A percentile compares a stretch with the other conserved stretches of the same genome.
Evolutionary conservation across 1,140 invertebrate species (phyloP).

Genomic region (Magallana ariakensis): DNA sequence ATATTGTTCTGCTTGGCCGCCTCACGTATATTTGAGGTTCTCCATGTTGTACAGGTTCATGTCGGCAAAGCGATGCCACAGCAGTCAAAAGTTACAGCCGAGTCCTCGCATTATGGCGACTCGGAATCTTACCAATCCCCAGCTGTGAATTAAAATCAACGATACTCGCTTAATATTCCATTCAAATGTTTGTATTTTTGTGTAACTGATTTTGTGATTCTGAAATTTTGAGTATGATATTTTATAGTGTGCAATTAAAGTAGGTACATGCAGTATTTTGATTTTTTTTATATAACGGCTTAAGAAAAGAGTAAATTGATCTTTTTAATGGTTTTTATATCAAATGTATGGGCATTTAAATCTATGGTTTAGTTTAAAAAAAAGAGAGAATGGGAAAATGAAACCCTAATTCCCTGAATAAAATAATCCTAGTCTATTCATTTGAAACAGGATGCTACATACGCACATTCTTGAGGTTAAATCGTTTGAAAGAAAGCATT

Average conservation of each 20-base stretch:
- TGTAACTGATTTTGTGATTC: neutral
- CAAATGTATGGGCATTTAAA: neutral
- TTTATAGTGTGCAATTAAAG: neutral
- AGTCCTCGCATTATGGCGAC: neutral
- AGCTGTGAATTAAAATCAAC: neutral
- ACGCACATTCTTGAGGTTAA: neutral
- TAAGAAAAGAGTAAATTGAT: neutral
- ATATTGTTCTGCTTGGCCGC: conserved; percentile 3
- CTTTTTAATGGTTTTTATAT: conserved; percentile 7
- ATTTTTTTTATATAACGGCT: neutral
- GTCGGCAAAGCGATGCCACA: neutral
- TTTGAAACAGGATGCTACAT: neutral
- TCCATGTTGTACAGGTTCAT: neutral
- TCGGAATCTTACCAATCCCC: neutral
- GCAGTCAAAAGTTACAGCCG: conserved; percentile 5
- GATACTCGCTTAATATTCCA: neutral
- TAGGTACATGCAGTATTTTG: neutral
- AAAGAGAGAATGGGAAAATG: neutral
- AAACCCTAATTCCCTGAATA: neutral
- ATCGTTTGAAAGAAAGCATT: too few species aligned
- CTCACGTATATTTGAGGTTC: neutral
- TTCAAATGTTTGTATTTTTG: neutral
- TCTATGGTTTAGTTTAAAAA: neutral
- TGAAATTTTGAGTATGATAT: neutral
- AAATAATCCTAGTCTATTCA: neutral